phyloP scores from a whole-genome alignment of 2,113 vertebrate genomes.

The Albula glossodonta region DNA sequence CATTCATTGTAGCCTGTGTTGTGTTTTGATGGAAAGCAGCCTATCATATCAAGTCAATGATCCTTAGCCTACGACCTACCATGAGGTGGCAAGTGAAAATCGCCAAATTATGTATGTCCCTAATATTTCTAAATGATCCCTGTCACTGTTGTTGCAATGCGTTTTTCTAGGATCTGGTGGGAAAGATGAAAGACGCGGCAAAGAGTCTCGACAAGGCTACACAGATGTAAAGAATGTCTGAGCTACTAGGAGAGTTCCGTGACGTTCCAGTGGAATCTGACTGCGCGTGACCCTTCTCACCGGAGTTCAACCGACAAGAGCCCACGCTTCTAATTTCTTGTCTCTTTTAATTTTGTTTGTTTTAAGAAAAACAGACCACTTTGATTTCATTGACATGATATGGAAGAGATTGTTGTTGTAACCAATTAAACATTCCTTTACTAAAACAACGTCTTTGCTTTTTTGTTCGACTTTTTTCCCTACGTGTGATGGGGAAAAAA shows the following conservation, averaged over 20 bases:
- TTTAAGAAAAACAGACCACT: not conserved
- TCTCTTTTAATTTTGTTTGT: not conserved
- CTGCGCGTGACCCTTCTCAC: constrained; percentile 6
- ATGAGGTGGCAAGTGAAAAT: too few relatives aligned
- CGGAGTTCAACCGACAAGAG: not conserved
- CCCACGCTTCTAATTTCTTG: not conserved
- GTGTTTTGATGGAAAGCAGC: not conserved
- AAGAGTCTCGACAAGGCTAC: constrained; percentile 84
- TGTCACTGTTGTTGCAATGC: not conserved
- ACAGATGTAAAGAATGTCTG: constrained; percentile 75
- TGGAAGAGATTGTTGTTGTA: not conserved
- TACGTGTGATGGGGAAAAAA: not conserved
- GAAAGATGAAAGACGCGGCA: constrained; percentile 93
- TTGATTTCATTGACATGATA: not conserved
- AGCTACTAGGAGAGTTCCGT: not conserved
- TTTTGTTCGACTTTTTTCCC: not conserved
- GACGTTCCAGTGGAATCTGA: constrained; percentile 11
- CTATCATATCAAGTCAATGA: not conserved
- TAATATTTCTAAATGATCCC: not conserved
- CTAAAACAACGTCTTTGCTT: not conserved
- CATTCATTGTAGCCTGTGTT: not conserved
- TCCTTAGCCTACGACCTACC: not conserved
- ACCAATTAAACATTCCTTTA: constrained; percentile 6
- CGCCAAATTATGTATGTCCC: not conserved
- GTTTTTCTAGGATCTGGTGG: constrained; percentile 85